Conservation (phyloP, 2,113 vertebrate species). For the Emydura subglobosa region DNA sequence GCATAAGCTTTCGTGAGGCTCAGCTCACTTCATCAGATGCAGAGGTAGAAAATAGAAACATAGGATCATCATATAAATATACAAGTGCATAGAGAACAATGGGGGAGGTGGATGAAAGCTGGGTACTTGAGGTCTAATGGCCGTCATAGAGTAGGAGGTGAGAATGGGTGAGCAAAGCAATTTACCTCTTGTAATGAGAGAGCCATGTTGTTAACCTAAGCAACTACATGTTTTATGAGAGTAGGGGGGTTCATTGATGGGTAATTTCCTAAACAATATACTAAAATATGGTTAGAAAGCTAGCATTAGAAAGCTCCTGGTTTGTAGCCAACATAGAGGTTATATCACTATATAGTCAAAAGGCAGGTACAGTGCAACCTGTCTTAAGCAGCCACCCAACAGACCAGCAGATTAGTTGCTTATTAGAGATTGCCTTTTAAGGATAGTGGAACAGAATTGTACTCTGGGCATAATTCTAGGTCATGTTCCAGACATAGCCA, state of each 20-base stretch:
- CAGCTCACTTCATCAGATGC: too few relatives aligned
- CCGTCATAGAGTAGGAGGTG: too few relatives aligned
- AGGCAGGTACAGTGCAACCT: neutral
- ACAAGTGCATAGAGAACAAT: too few relatives aligned
- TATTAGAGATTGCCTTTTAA: neutral
- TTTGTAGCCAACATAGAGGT: neutral
- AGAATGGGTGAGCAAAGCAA: too few relatives aligned
- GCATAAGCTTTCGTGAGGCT: too few relatives aligned
- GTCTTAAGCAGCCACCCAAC: neutral
- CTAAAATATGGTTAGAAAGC: neutral
- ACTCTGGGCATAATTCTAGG: fast-evolving
- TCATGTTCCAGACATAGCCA: neutral
- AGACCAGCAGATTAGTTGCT: neutral
- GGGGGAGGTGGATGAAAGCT: too few relatives aligned
- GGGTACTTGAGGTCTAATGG: too few relatives aligned
- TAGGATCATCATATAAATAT: too few relatives aligned
- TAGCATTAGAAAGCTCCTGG: neutral
- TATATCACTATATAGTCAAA: neutral
- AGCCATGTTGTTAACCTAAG: neutral
- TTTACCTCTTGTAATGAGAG: too few relatives aligned
- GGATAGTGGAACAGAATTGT: fast-evolving
- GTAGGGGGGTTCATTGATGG: neutral
- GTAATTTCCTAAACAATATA: neutral
- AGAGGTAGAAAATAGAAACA: too few relatives aligned
- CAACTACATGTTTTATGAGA: fast-evolving